Conservation (phyloP, 2,888 invertebrate genomes). For the Syrista parreyssii region DNA sequence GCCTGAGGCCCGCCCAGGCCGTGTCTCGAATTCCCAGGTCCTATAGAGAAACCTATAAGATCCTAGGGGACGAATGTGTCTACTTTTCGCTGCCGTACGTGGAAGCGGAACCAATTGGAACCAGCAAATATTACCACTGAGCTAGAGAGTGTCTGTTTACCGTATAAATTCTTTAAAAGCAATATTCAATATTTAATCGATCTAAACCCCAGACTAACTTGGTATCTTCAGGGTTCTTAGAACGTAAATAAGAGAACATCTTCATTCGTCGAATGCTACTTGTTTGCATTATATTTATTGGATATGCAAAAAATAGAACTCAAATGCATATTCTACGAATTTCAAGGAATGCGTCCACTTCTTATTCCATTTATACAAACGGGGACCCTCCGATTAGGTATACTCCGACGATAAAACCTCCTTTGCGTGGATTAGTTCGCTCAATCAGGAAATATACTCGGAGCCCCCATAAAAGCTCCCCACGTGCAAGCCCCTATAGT, state of each 20-base stretch:
- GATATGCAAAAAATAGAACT: background rate
- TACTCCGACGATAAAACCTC: conserved; percentile 60
- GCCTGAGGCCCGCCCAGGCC: conserved; percentile 53
- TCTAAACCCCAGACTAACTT: background rate
- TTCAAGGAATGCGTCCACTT: background rate
- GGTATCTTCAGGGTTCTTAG: background rate
- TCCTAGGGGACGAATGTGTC: background rate
- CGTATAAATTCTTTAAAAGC: background rate
- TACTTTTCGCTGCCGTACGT: conserved; percentile 3
- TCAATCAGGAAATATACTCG: conserved; percentile 63
- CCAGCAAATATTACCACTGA: background rate
- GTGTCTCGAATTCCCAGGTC: conserved; percentile 46
- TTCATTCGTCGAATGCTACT: too few species aligned
- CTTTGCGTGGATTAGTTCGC: conserved; percentile 64
- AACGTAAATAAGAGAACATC: background rate
- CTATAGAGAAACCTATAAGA: background rate
- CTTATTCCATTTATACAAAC: background rate
- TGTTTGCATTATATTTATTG: background rate
- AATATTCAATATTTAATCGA: background rate
- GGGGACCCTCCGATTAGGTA: conserved; percentile 50
- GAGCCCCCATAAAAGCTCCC: conserved; percentile 56
- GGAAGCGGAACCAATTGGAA: background rate
- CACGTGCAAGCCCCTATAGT: conserved; percentile 47
- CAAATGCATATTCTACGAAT: background rate
- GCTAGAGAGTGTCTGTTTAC: background rate